Conservation (phyloP, 2,888 invertebrate genomes). For the Autographa pulchrina region DNA sequence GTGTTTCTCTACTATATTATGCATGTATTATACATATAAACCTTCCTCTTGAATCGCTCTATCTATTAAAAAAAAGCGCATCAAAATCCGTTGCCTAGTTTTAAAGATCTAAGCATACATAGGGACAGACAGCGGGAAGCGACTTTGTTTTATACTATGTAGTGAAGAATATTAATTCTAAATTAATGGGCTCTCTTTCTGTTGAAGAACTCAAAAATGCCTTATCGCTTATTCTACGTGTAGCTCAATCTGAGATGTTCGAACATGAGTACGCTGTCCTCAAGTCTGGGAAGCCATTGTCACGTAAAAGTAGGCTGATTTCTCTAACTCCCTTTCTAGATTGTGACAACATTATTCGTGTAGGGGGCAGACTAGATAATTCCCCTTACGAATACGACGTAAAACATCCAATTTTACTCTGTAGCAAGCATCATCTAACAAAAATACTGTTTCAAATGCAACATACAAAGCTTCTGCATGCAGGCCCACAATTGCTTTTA, state of each 20-base stretch:
- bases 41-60: no score
- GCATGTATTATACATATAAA: no score
- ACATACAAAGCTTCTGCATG: constrained; percentile 30
- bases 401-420: constrained; percentile 44
- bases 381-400: constrained; percentile 29
- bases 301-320: constrained; percentile 12
- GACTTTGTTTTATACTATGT: no score
- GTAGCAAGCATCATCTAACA: no score
- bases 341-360: constrained; percentile 39
- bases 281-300: constrained; percentile 3
- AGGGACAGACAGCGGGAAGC: no score
- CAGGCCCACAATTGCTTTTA: constrained; percentile 37
- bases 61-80: no score
- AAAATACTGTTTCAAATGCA: constrained; percentile 26
- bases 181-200: constrained; percentile 11
- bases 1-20: no score
- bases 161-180: constrained; percentile 7
- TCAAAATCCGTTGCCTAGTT: no score
- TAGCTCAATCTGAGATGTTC: constrained; percentile 29
- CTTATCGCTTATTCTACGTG: constrained; percentile 1
- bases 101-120: no score
- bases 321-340: constrained; percentile 45
- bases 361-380: constrained; percentile 46
- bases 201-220: constrained; percentile 6
- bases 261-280: constrained; percentile 9